Percentiles rank a stretch among this genome's conserved stretches.
phyloP scores from a whole-genome alignment of 1,140 invertebrate species.

The Trissolcus basalis region DNA sequence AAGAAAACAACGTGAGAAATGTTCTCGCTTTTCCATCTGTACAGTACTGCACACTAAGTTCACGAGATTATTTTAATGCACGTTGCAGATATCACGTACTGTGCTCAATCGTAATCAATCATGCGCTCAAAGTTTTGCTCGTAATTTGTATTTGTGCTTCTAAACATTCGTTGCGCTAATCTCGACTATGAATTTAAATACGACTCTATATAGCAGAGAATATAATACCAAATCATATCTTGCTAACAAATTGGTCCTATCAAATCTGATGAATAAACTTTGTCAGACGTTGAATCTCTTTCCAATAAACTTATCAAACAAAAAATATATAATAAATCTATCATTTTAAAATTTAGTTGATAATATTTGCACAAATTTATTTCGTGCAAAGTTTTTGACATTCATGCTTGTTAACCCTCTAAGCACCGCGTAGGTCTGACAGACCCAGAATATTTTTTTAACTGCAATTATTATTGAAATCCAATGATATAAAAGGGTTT shows the following conservation, averaged over 20 bases:
- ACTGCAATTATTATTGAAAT: no score
- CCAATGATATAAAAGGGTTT: no score
- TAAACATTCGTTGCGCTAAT: slow-evolving; percentile 9
- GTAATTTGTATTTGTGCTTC: slow-evolving; percentile 42
- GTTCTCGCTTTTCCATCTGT: background rate
- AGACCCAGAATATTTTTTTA: no score
- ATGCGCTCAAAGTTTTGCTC: slow-evolving; percentile 29
- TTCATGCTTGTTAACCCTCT: no score
- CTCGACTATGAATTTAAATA: slow-evolving; percentile 28
- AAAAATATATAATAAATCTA: no score
- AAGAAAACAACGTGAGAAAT: background rate
- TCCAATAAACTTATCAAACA: no score
- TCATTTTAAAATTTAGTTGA: no score
- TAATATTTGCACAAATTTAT: no score
- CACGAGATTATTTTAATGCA: slow-evolving; percentile 28
- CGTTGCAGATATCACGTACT: slow-evolving; percentile 16
- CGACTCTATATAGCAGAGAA: slow-evolving; percentile 1
- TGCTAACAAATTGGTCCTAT: background rate
- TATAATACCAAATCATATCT: slow-evolving; percentile 39
- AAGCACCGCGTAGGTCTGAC: no score
- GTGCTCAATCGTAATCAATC: slow-evolving; percentile 36
- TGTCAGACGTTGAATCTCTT: no score
- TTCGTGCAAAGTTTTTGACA: no score
- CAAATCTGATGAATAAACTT: no score
- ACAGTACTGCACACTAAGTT: slow-evolving; percentile 1